These are phyloP conservation scores for Marisa cornuarietis DNA, from an alignment of 1,140 invertebrate genomes.

Conservation along the genomic window DNA sequence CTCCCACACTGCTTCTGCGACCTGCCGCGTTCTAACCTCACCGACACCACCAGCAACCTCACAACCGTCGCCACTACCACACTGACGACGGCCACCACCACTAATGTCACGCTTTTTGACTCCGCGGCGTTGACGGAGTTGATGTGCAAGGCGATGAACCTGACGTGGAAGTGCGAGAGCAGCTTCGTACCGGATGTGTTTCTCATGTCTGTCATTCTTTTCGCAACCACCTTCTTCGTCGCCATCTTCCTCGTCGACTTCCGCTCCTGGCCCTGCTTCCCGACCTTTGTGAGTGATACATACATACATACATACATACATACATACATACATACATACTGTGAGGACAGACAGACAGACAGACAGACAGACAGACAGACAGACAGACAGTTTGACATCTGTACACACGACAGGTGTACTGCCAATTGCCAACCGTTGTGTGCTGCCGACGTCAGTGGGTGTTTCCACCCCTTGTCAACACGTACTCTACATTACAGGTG, in stretches of 20 bases:
- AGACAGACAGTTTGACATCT: no score
- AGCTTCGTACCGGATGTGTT: slow-evolving; percentile 78
- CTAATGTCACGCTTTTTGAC: slow-evolving; percentile 2
- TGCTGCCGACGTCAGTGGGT: background rate
- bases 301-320: no score
- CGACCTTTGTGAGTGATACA: slow-evolving; percentile 67
- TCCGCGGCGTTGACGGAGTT: background rate
- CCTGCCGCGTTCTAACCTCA: background rate
- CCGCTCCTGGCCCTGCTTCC: slow-evolving; percentile 95
- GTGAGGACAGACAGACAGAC: no score
- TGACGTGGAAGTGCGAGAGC: slow-evolving; percentile 21
- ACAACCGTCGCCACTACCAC: background rate
- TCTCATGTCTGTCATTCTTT: slow-evolving; percentile 70
- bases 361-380: no score
- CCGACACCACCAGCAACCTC: background rate
- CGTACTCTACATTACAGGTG: slow-evolving; percentile 65
- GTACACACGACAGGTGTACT: background rate
- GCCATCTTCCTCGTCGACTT: slow-evolving; percentile 69
- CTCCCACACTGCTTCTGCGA: slow-evolving; percentile 12
- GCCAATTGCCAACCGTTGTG: background rate
- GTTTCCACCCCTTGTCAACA: background rate
- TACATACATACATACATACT: no score
- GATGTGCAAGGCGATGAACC: slow-evolving; percentile 7
- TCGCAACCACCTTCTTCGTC: slow-evolving; percentile 30
- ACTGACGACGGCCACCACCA: background rate